Conservation (phyloP, 2,113 vertebrate species). For the Microcebus jonahi region DNA sequence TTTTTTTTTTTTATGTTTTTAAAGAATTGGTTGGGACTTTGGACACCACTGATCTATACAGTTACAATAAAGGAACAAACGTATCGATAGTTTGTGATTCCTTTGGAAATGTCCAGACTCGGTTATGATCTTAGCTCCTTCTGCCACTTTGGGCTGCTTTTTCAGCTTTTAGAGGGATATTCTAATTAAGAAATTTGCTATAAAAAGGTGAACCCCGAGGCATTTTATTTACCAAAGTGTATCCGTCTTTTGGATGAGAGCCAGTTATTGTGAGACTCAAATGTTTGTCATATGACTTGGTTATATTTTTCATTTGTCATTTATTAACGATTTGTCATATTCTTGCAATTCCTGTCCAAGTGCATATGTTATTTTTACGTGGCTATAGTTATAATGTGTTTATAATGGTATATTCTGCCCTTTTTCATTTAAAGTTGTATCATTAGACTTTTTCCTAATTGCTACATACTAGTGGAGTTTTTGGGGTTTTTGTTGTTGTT, state of each 20-base stretch:
- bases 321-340: not conserved
- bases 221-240: not conserved
- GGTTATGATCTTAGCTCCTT: no score
- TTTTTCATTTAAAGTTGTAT: not conserved
- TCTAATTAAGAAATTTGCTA: not conserved
- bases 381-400: not conserved
- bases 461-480: not conserved
- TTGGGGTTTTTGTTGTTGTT: no score
- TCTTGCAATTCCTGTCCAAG: not conserved
- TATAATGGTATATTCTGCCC: not conserved
- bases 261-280: not conserved
- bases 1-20: not conserved
- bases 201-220: no score
- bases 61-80: not conserved
- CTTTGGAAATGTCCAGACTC: not conserved
- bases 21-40: not conserved
- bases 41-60: rapidly evolving
- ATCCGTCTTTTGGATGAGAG: not conserved
- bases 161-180: no score
- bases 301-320: not conserved
- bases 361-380: not conserved
- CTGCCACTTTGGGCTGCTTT: not conserved
- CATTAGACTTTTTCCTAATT: not conserved
- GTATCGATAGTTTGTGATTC: not conserved
- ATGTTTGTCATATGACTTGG: not conserved